These are phyloP conservation scores for Galago senegalensis DNA, from an alignment of 2,797 vertebrate species.

Conservation along the genomic window DNA sequence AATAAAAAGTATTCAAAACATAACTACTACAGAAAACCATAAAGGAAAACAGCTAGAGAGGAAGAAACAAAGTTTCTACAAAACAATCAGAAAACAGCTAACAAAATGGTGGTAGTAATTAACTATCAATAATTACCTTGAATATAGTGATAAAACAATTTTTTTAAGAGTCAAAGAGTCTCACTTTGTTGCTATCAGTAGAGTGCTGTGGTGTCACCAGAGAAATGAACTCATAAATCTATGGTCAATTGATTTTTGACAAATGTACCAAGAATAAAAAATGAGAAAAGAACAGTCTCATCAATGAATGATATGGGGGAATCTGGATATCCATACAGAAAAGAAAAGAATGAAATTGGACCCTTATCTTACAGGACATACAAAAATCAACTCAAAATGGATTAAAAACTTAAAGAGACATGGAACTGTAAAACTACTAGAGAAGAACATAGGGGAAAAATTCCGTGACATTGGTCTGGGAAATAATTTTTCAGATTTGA, in stretches of 20 bases:
- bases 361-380: not conserved
- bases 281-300: not conserved
- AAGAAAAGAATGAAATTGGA: not conserved
- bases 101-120: not conserved
- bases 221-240: not conserved
- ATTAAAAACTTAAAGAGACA: not conserved
- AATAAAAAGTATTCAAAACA: not conserved
- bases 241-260: not conserved
- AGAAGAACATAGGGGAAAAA: not conserved
- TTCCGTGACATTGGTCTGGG: not conserved
- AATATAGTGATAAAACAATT: not conserved
- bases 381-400: not conserved
- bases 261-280: not conserved
- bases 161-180: too few species aligned
- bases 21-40: not conserved
- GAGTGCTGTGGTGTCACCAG: too few species aligned
- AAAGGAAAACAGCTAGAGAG: not conserved
- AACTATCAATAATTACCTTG: not conserved
- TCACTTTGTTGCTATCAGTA: too few species aligned
- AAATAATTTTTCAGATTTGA: not conserved
- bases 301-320: not conserved
- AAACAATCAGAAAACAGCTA: not conserved
- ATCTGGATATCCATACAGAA: not conserved
- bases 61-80: not conserved
- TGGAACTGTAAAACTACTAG: not conserved